Percentiles rank a stretch among this genome's conserved stretches.
Conservation (phyloP, 2,113 vertebrate genomes). For the Pteronura brasiliensis region DNA sequence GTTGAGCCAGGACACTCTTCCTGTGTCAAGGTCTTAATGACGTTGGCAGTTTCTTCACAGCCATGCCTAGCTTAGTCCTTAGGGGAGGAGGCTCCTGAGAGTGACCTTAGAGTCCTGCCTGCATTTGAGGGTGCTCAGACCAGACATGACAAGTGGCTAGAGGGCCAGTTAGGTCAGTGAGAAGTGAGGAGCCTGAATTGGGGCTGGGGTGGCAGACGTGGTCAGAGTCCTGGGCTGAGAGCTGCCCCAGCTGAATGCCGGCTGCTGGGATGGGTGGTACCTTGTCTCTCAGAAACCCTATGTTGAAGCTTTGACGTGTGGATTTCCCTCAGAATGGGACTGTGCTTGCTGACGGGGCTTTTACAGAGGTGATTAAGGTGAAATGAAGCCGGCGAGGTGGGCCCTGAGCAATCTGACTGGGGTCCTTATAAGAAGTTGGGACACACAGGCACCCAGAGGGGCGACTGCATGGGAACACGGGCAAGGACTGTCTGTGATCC, state of each 20-base stretch:
- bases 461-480: fast-evolving
- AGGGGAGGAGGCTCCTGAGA: neutral
- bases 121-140: neutral
- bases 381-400: neutral
- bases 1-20: neutral
- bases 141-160: neutral
- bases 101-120: neutral
- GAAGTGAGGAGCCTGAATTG: neutral
- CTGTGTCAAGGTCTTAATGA: neutral
- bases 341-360: no score
- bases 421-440: neutral
- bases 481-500: fast-evolving
- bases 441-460: no score
- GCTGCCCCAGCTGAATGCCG: neutral
- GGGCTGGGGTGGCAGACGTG: neutral
- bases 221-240: neutral
- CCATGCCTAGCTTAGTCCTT: neutral
- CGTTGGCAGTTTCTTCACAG: neutral
- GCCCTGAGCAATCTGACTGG: neutral
- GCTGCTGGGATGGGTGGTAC: neutral
- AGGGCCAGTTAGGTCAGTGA: no score
- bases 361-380: neutral
- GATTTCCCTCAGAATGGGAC: neutral
- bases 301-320: neutral
- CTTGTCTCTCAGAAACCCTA: neutral